These are phyloP conservation scores for Epicampocera succincta DNA, from an alignment of 2,888 invertebrate genomes.

Conservation along the genomic window DNA sequence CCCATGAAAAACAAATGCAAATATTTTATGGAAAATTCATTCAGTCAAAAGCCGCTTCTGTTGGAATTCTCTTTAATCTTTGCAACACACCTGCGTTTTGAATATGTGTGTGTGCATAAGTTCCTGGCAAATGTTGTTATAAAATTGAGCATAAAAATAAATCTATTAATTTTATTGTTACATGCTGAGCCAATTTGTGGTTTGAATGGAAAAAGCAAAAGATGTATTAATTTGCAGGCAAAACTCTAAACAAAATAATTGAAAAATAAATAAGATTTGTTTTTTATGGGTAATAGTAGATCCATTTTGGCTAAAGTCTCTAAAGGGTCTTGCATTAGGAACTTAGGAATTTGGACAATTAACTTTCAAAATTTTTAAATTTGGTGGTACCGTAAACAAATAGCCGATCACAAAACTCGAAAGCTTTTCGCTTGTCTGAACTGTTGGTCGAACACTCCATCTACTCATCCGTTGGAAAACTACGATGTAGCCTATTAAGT, in stretches of 20 bases:
- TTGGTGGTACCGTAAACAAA: too few species aligned
- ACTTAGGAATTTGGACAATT: too few species aligned
- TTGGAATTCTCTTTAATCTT: background rate
- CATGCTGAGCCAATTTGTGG: conserved; percentile 69
- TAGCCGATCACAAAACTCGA: too few species aligned
- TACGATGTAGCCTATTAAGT: too few species aligned
- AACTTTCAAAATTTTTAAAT: too few species aligned
- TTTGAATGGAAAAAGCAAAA: conserved; percentile 27
- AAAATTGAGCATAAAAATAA: conserved; percentile 79
- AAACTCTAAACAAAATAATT: background rate
- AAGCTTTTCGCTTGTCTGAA: too few species aligned
- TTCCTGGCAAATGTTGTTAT: conserved; percentile 79
- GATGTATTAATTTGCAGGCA: conserved; percentile 48
- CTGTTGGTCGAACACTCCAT: too few species aligned
- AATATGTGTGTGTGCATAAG: conserved; percentile 74
- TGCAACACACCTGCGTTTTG: conserved; percentile 76
- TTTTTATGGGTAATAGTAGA: too few species aligned
- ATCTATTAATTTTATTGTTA: conserved; percentile 80
- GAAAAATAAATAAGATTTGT: conserved; percentile 29
- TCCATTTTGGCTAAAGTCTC: too few species aligned
- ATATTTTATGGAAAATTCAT: background rate
- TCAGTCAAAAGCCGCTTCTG: conserved; percentile 1
- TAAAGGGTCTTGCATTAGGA: too few species aligned
- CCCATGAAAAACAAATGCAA: conserved; percentile 9
- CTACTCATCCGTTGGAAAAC: too few species aligned